phyloP scores from a whole-genome alignment of 2,888 invertebrate genomes.

The Cloeon dipterum region DNA sequence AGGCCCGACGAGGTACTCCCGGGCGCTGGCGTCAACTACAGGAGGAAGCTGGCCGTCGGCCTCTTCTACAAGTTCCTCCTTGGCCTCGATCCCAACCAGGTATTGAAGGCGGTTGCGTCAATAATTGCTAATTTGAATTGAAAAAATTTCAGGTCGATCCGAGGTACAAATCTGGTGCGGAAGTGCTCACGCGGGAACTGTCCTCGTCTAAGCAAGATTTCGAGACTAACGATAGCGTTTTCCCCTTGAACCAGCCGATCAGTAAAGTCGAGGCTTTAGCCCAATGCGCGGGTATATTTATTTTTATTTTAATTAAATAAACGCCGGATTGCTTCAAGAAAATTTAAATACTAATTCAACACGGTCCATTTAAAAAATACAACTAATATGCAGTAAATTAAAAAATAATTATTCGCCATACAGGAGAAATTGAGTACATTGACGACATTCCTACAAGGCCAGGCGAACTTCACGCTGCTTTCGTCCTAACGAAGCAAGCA shows the following conservation, averaged over 20 bases:
- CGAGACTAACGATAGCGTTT: constrained; percentile 39
- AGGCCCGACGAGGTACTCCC: no score
- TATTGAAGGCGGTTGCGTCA: no score
- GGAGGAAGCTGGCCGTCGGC: no score
- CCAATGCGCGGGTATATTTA: constrained; percentile 33
- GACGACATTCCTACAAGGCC: constrained; percentile 23
- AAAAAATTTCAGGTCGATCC: no score
- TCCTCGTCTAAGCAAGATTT: constrained; percentile 46
- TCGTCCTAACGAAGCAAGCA: constrained; percentile 35
- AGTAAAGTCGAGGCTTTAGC: constrained; percentile 43
- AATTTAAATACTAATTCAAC: no score
- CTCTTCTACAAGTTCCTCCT: constrained; percentile 38
- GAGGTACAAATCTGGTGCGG: constrained; percentile 22
- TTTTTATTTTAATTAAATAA: no score
- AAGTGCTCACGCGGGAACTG: constrained; percentile 29
- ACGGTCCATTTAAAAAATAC: no score
- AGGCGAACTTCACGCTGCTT: constrained; percentile 45
- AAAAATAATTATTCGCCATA: no score
- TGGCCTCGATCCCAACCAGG: constrained; percentile 27
- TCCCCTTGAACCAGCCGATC: constrained; percentile 51
- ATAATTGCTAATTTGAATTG: no score
- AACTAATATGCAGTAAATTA: no score
- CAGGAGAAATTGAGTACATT: constrained; percentile 21
- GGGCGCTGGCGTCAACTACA: no score
- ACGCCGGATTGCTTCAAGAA: no score